phyloP scores from a whole-genome alignment of 2,797 vertebrate species.

The Syngnathus rostellatus region DNA sequence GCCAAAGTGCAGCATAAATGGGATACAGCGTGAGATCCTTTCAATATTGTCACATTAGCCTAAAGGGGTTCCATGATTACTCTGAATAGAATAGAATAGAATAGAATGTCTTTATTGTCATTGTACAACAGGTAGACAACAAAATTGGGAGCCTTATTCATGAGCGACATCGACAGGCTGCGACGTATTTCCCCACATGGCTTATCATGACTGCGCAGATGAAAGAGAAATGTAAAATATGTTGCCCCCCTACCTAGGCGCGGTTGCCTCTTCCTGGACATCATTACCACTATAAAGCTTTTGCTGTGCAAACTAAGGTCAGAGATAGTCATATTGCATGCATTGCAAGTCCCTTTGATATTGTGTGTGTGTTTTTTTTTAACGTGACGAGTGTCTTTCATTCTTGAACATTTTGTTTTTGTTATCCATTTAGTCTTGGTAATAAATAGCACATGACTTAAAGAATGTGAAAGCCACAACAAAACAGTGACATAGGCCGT shows the following conservation, averaged over 20 bases:
- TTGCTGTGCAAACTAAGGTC: slow-evolving; percentile 23
- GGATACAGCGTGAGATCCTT: background rate
- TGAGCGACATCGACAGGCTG: slow-evolving; percentile 21
- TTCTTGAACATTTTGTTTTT: slow-evolving; percentile 49
- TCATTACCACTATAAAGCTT: slow-evolving; percentile 60
- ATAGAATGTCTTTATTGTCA: too few relatives aligned
- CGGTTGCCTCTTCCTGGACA: slow-evolving; percentile 41
- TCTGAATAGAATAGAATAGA: slow-evolving; percentile 1
- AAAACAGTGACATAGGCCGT: slow-evolving; percentile 30
- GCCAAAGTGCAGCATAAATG: too few relatives aligned
- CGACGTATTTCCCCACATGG: slow-evolving; percentile 32
- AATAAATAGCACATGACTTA: slow-evolving; percentile 47
- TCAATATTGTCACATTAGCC: background rate
- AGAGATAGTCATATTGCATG: slow-evolving; percentile 34
- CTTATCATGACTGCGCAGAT: slow-evolving; percentile 36
- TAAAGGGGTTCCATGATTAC: slow-evolving; percentile 16
- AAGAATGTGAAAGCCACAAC: slow-evolving; percentile 54
- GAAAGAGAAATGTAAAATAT: slow-evolving; percentile 37
- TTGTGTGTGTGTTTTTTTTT: slow-evolving; percentile 34
- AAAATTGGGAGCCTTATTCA: slow-evolving; percentile 15
- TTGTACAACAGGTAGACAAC: too few relatives aligned
- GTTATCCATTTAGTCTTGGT: slow-evolving; percentile 37
- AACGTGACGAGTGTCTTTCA: slow-evolving; percentile 45
- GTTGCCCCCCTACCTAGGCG: slow-evolving; percentile 15
- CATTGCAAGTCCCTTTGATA: slow-evolving; percentile 32